phyloP scores from a whole-genome alignment of 1,140 invertebrate genomes.

The Ips typographus region DNA sequence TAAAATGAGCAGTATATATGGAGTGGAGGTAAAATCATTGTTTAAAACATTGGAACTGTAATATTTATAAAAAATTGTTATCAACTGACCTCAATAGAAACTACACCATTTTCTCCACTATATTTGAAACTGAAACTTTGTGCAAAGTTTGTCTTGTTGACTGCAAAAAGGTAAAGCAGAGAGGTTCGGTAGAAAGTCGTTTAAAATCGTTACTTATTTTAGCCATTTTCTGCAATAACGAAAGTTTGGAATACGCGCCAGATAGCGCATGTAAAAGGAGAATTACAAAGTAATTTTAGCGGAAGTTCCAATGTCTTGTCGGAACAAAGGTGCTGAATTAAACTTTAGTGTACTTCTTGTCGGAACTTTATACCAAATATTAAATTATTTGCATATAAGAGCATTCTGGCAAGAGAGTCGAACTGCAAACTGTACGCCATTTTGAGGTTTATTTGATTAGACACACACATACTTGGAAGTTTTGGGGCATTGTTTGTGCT shows the following conservation, averaged over 20 bases:
- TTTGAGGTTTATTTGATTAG: neutral
- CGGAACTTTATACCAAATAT: constrained; percentile 5
- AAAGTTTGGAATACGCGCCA: neutral
- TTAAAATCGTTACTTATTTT: too few relatives aligned
- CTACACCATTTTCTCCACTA: too few relatives aligned
- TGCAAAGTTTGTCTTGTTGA: too few relatives aligned
- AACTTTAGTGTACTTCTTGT: constrained; percentile 5
- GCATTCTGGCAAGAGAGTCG: neutral
- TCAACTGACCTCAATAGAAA: too few relatives aligned
- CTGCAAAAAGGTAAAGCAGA: too few relatives aligned
- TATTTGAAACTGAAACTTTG: too few relatives aligned
- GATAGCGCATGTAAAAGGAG: neutral
- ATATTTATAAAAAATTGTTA: too few relatives aligned
- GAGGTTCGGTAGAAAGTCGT: too few relatives aligned
- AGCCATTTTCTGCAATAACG: too few relatives aligned
- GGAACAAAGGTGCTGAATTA: constrained; percentile 5
- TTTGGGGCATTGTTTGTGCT: neutral
- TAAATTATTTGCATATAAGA: constrained; percentile 7
- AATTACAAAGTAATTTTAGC: neutral
- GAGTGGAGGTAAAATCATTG: too few relatives aligned
- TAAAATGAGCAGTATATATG: too few relatives aligned
- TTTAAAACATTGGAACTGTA: too few relatives aligned
- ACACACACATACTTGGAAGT: neutral
- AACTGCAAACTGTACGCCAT: neutral
- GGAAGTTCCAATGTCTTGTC: neutral